A percentile compares a stretch with the other conserved stretches of the same genome.
Conservation (phyloP, 1,140 invertebrate species). For the Bemisia tabaci region DNA sequence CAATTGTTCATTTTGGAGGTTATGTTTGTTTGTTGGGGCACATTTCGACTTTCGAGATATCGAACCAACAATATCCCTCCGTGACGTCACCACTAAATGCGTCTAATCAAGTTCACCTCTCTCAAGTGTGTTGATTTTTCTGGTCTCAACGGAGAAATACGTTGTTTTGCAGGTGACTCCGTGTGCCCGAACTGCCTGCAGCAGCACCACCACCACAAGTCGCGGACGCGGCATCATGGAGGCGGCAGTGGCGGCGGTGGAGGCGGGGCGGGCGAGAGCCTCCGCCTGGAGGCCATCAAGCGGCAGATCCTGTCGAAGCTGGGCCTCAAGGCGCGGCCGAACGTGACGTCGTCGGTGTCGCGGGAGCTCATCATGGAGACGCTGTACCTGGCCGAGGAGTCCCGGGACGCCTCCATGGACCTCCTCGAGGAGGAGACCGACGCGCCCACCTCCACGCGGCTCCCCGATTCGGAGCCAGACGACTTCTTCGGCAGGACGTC, state of each 20-base stretch:
- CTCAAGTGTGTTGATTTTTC: background rate
- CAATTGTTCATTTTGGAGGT: too few relatives aligned
- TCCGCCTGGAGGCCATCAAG: conserved; percentile 59
- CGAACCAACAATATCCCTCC: too few relatives aligned
- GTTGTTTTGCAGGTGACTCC: background rate
- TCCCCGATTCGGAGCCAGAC: conserved; percentile 39
- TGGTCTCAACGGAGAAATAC: too few relatives aligned
- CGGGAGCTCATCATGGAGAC: conserved; percentile 53
- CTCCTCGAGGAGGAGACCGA: conserved; percentile 20
- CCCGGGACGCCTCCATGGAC: conserved; percentile 12
- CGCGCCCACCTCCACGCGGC: conserved; percentile 19
- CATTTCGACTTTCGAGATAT: too few relatives aligned
- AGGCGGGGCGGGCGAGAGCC: conserved; percentile 31
- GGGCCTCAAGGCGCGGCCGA: conserved; percentile 49
- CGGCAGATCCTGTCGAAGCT: conserved; percentile 59
- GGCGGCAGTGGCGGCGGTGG: background rate
- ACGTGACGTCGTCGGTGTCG: conserved; percentile 47
- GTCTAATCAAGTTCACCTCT: too few relatives aligned
- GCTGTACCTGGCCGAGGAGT: conserved; percentile 43
- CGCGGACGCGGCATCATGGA: background rate
- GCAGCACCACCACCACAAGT: conserved; percentile 7
- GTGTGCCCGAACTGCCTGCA: conserved; percentile 13
- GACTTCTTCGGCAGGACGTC: conserved; percentile 64
- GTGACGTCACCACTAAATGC: too few relatives aligned
- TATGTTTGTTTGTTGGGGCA: too few relatives aligned